These are phyloP conservation scores for Cetonia aurata DNA, from an alignment of 2,888 invertebrate species.

Conservation along the genomic window DNA sequence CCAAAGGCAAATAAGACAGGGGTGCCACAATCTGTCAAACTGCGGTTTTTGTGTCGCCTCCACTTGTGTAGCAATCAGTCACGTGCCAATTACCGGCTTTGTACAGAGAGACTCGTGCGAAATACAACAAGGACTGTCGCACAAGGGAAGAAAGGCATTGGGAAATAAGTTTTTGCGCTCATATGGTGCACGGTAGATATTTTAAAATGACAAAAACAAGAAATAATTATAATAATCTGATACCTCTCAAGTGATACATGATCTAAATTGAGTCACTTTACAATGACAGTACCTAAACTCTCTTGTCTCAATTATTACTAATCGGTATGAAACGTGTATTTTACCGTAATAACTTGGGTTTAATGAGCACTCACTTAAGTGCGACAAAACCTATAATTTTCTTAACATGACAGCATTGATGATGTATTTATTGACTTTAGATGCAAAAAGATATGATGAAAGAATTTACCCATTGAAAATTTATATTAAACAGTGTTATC, in stretches of 20 bases:
- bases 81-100: constrained; percentile 52
- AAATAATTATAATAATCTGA: too few species aligned
- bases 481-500: too few species aligned
- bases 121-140: constrained; percentile 23
- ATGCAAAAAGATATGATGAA: too few species aligned
- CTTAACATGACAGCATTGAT: neutral
- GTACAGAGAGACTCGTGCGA: constrained; percentile 36
- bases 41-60: constrained; percentile 50
- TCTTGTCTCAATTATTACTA: neutral
- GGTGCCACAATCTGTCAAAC: constrained; percentile 52
- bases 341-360: constrained; percentile 6
- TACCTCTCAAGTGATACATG: neutral
- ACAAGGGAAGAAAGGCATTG: neutral
- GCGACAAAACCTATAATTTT: constrained; percentile 2
- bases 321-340: neutral
- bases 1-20: constrained; percentile 31
- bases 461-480: too few species aligned
- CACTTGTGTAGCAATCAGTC: constrained; percentile 53
- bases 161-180: neutral
- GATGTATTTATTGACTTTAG: too few species aligned
- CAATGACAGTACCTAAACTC: neutral
- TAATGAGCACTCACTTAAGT: constrained; percentile 4
- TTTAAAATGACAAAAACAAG: neutral
- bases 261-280: neutral
- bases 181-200: neutral